Evolutionary conservation across 2,113 vertebrate species (phyloP).

Genomic region (Hypocryptadius cinnamomeus): DNA sequence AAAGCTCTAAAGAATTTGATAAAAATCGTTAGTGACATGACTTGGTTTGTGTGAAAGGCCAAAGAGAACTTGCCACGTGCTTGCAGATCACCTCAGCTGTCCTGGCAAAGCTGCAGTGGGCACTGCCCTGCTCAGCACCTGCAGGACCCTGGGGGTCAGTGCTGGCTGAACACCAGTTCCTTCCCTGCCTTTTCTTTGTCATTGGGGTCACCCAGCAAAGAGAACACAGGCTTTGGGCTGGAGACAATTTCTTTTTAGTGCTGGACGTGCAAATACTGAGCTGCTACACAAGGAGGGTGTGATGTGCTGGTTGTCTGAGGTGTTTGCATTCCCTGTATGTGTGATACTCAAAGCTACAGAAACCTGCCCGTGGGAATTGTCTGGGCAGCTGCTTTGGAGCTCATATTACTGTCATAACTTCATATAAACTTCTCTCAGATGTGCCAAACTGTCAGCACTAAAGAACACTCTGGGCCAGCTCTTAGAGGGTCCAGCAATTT

Average conservation of each 20-base stretch:
- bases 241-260: neutral
- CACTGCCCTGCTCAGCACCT: neutral
- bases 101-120: neutral
- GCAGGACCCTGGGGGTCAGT: neutral
- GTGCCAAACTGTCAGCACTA: neutral
- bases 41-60: neutral
- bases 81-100: neutral
- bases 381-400: neutral
- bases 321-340: fast-evolving
- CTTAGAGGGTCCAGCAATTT: neutral
- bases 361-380: neutral
- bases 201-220: neutral
- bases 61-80: neutral
- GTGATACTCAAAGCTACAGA: neutral
- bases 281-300: neutral
- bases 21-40: neutral
- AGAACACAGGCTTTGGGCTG: neutral
- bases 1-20: neutral
- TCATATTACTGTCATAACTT: neutral
- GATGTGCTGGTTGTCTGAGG: neutral
- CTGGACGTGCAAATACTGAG: neutral
- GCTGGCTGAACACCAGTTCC: neutral
- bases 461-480: neutral
- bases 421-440: neutral
- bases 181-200: neutral